Evolutionary conservation across 2,113 vertebrate species (phyloP).

Genomic region (Stegostoma tigrinum): DNA sequence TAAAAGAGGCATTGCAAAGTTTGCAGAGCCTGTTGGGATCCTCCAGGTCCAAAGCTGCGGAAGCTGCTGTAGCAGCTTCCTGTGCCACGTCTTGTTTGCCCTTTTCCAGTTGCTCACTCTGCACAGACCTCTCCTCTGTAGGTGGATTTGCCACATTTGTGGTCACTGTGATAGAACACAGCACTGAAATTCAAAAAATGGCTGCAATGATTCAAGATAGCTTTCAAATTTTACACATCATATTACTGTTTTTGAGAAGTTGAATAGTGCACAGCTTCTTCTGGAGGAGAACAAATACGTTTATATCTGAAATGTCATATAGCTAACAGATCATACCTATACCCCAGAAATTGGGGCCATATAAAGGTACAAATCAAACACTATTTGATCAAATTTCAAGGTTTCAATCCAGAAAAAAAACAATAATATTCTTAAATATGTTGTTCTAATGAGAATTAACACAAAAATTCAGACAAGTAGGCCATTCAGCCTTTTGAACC

Average conservation of each 20-base stretch:
- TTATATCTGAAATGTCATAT: background rate
- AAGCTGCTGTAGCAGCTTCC: slow-evolving; percentile 39
- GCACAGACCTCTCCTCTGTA: background rate
- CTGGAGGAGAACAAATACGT: no score
- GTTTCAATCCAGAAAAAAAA: background rate
- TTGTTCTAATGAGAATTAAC: background rate
- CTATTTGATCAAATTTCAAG: background rate
- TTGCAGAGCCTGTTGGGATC: slow-evolving; percentile 64
- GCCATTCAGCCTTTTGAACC: no score
- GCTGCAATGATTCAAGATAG: background rate
- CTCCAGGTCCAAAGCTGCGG: slow-evolving; percentile 48
- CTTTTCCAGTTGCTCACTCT: background rate
- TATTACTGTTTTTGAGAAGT: background rate
- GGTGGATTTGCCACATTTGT: background rate
- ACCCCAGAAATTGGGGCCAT: background rate
- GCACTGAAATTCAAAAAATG: slow-evolving; percentile 12
- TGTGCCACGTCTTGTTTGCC: slow-evolving; percentile 39
- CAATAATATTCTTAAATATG: background rate
- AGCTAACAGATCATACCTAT: background rate
- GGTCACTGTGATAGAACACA: slow-evolving; percentile 9
- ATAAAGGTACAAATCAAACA: background rate
- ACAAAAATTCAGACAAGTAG: no score
- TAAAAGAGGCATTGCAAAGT: slow-evolving; percentile 65
- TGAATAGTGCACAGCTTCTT: background rate
- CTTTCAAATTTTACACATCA: background rate